A percentile compares a stretch with the other conserved stretches of the same genome.
These are phyloP conservation scores for Drosophila tripunctata DNA, from an alignment of 2,888 invertebrate species.

Conservation along the genomic window DNA sequence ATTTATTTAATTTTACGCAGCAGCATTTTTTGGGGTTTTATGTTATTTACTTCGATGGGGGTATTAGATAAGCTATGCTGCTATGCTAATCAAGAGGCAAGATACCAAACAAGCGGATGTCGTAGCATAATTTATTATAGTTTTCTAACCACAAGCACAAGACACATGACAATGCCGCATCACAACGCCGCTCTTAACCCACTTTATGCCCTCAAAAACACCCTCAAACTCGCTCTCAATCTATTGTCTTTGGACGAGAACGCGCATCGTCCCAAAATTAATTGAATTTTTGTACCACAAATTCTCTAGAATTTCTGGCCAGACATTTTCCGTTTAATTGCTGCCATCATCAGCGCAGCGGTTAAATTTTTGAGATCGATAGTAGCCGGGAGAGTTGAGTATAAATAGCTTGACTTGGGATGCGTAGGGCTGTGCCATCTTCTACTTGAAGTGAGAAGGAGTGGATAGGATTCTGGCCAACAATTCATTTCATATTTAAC, in stretches of 20 bases:
- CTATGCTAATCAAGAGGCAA: slow-evolving; percentile 52
- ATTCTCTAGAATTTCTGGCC: slow-evolving; percentile 69
- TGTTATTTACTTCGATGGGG: slow-evolving; percentile 11
- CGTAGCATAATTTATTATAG: slow-evolving; percentile 76
- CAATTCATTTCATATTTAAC: slow-evolving; percentile 68
- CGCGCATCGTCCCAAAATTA: slow-evolving; percentile 61
- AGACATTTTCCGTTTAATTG: slow-evolving; percentile 73
- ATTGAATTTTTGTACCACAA: slow-evolving; percentile 79
- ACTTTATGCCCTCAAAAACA: not conserved
- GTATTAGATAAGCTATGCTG: slow-evolving; percentile 14
- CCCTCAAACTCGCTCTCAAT: not conserved
- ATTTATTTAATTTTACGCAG: slow-evolving; percentile 50
- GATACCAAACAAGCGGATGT: slow-evolving; percentile 52
- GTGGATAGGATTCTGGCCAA: slow-evolving; percentile 1
- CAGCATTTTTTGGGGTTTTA: slow-evolving; percentile 17
- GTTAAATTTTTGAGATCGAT: slow-evolving; percentile 63
- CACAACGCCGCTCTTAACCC: not conserved
- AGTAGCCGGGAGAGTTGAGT: slow-evolving; percentile 1
- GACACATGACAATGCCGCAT: slow-evolving; percentile 60
- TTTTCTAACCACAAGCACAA: slow-evolving; percentile 68
- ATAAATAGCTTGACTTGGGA: not conserved
- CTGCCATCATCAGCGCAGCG: slow-evolving; percentile 76
- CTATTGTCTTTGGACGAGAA: slow-evolving; percentile 32
- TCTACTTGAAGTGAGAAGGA: not conserved
- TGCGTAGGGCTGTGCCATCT: not conserved